These are phyloP conservation scores for Thecophora atra DNA, from an alignment of 2,888 invertebrate genomes.

Conservation along the genomic window DNA sequence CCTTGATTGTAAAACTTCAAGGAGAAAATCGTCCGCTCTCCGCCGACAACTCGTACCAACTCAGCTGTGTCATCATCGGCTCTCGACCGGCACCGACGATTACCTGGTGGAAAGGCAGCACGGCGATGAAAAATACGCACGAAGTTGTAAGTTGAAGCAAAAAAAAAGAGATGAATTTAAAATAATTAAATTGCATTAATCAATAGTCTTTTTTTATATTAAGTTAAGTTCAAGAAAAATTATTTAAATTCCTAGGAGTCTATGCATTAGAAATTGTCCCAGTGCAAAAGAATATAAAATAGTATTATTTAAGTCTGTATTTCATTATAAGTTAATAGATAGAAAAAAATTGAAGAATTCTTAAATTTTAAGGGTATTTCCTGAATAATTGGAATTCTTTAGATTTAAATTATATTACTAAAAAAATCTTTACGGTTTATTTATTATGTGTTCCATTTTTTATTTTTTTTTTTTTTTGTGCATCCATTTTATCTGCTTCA, in stretches of 20 bases:
- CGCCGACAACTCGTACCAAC: slow-evolving; percentile 76
- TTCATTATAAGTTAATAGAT: no score
- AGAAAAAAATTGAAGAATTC: no score
- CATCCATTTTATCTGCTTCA: neutral
- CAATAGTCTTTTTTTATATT: neutral
- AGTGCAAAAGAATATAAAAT: neutral
- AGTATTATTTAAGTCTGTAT: no score
- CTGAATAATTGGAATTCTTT: no score
- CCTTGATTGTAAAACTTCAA: slow-evolving; percentile 75
- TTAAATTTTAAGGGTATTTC: no score
- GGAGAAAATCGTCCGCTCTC: slow-evolving; percentile 78
- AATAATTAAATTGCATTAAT: neutral
- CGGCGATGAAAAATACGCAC: slow-evolving; percentile 73
- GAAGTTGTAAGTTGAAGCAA: slow-evolving; percentile 71
- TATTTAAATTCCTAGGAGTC: neutral
- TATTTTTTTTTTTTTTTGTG: no score
- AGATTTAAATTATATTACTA: no score
- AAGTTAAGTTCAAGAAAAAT: neutral
- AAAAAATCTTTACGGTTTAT: no score
- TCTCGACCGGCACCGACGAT: slow-evolving; percentile 80
- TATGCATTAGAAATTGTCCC: neutral
- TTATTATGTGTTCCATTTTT: no score
- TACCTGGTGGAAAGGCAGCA: slow-evolving; percentile 81
- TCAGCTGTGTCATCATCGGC: slow-evolving; percentile 78
- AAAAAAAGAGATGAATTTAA: neutral